Conservation (phyloP, 2,888 invertebrate genomes). For the Heliconius charithonia region DNA sequence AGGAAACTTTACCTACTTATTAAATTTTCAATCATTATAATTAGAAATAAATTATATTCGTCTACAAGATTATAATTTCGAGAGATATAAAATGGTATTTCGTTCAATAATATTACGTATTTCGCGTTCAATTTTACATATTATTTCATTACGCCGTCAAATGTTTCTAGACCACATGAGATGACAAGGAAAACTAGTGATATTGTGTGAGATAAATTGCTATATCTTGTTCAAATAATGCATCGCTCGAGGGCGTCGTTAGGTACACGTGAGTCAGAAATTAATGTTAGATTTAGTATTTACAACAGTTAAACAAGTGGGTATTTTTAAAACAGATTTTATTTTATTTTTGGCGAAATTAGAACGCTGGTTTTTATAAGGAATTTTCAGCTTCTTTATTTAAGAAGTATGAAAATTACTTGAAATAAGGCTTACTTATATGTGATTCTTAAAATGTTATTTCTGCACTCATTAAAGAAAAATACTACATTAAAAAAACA, state of each 20-base stretch:
- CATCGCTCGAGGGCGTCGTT: conserved; percentile 40
- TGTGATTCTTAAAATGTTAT: neutral
- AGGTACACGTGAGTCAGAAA: conserved; percentile 32
- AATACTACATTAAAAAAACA: too few relatives aligned
- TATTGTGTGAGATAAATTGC: conserved; percentile 41
- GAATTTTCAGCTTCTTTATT: neutral
- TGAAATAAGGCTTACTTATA: neutral
- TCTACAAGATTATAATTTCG: neutral
- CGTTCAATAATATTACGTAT: neutral
- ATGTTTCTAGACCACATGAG: conserved; percentile 43
- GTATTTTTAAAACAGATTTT: neutral
- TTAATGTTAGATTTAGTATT: conserved; percentile 35
- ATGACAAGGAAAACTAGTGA: conserved; percentile 45
- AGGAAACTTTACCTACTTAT: neutral
- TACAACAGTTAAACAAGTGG: conserved; percentile 17
- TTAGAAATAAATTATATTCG: neutral
- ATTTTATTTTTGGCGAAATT: neutral
- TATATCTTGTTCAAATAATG: conserved; percentile 42
- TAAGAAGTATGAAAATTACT: neutral
- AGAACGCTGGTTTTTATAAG: neutral
- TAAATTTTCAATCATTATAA: neutral
- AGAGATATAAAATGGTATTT: neutral
- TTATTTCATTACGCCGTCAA: conserved; percentile 37
- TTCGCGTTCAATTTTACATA: conserved; percentile 24
- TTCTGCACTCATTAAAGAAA: too few relatives aligned